phyloP scores from a whole-genome alignment of 1,140 invertebrate species.

The Atta colombica region DNA sequence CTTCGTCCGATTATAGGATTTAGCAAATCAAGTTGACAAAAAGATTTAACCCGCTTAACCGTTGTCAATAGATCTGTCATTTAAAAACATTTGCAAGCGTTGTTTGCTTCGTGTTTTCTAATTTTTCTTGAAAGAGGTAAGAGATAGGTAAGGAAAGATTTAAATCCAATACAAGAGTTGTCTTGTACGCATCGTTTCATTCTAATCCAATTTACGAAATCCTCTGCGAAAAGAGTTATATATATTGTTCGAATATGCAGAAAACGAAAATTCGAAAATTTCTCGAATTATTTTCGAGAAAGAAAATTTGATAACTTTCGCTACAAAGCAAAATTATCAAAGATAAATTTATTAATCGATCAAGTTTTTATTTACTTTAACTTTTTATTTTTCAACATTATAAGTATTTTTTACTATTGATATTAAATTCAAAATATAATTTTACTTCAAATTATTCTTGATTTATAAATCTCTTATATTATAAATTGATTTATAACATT shows the following conservation, averaged over 20 bases:
- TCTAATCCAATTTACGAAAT: slow-evolving; percentile 8
- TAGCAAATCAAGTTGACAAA: background rate
- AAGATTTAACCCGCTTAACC: background rate
- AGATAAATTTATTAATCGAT: background rate
- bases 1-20: slow-evolving; percentile 34
- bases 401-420: background rate
- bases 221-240: background rate
- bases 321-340: background rate
- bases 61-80: background rate
- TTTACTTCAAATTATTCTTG: slow-evolving; percentile 3
- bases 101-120: background rate
- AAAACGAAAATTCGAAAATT: background rate
- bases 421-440: background rate
- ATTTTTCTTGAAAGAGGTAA: slow-evolving; percentile 15
- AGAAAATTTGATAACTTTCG: background rate
- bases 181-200: background rate
- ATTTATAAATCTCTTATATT: background rate
- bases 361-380: background rate
- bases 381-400: background rate
- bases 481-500: background rate
- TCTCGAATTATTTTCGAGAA: background rate
- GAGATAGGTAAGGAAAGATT: background rate
- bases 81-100: background rate
- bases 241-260: background rate
- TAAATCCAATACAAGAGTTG: background rate